Evolutionary conservation across 2,113 vertebrate species (phyloP), one percentile per base, ranked within the genome.

Genomic region (Oxygymnocypris stewartii): DNA sequence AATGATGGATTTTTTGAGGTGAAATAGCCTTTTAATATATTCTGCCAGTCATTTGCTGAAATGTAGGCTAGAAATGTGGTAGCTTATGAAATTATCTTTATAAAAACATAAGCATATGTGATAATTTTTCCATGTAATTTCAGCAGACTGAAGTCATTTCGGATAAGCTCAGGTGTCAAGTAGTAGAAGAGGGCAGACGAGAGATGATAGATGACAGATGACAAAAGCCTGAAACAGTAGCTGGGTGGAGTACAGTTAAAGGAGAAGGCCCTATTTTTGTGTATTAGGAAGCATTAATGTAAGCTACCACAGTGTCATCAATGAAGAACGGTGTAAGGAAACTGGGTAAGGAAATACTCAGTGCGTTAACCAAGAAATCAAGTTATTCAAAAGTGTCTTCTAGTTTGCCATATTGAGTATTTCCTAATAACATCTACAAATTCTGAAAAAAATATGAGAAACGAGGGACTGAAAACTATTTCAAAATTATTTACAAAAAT

Each of bases 211-310:
- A 0, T 20, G 67, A 37, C 4, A 77, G 20, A 75, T n/a, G 77
- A 63, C 35, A 80, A 63, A 42, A 63, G 78, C 20, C 54, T 80
- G 78, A 80, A 80, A 80, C 54, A 63, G 35, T 13, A 80, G 35
- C 54, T 25, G 78, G 78, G 78, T 80, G 78, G 78, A 80, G 78
- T 14, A 42, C 57, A 61, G 54, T 4, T 79, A 10, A 79, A 79
- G 16, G 18, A 63, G 35, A 40, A 37, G 35, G 18, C 18, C 69
- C 8, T 28, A 6, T 31, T n/a, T 25, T 42, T 63, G 28, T 28
- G 44, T 18, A 18, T 63, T 20, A 42, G 37, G 51, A 35, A 78
- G 3, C 16, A 28, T 20, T 1, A 35, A 6, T 42, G 35, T 73
- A 23, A 6, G 9, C 31, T 18, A 11, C 7, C 4, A 16, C 31